Base-by-base conservation (phyloP, 1,140 invertebrate genomes). In the Bombus waltoni region DNA sequence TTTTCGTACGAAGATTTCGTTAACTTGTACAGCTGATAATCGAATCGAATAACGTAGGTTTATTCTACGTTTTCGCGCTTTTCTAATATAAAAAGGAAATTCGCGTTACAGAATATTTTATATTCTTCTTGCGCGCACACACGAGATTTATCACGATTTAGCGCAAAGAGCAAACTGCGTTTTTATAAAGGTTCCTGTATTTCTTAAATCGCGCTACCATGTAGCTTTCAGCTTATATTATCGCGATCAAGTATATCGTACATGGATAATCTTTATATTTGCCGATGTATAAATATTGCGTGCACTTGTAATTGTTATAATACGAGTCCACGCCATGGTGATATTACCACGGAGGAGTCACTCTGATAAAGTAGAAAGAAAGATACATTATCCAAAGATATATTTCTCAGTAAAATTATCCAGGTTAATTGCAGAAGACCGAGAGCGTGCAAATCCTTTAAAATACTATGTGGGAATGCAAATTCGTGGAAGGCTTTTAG, bases 391-490 rank as follows among this genome's bases (percentile, higher is more conserved):
- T 38, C 22, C 68, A 1, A 38, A 38, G 35, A 40, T 28, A 70
- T 25, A 28, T 68, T 68, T 71, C 70, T 38, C 10, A 1, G 71
- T 72, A 15, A 72, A 72, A 72, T 72, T 72, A 72, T 72, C 25
- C 40, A 8, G 25, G 71, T 72, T 72, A 42, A 72, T 72, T 42
- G 71, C 40, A 40, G 28, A n/a, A 22, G 40, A n/a, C 40, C 28
- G 42, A 42, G 71, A 13, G 32, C 66, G 66, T 38, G 35, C 38
- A 22, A 28, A 42, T 72, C 71, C 38, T 72, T 42, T 72, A 42
- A 72, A 72, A 72, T 72, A 72, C 8, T 42, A 72, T 25, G 40
- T 10, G 28, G 8, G 25, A 72, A 42, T 53, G 73, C 18, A 75
- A 57, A 75, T 75, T 53, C 44, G 8, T 5, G 18, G 13, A 42